phyloP scores from a whole-genome alignment of 2,888 invertebrate species.

The Drosophila atroscutellata region DNA sequence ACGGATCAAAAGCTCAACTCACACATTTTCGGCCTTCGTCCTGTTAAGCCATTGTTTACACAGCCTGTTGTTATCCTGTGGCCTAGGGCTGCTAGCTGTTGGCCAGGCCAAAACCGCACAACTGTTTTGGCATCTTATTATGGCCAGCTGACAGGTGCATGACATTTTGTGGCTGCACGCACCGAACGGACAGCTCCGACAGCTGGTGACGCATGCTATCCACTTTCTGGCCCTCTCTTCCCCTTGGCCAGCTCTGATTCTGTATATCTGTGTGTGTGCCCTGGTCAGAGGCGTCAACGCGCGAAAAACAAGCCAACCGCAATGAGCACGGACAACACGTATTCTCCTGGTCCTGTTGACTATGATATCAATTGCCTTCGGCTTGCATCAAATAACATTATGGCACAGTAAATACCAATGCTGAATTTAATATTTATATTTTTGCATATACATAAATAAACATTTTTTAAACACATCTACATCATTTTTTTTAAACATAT shows the following conservation, averaged over 20 bases:
- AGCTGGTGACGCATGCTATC: constrained; percentile 47
- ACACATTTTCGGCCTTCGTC: constrained; percentile 1
- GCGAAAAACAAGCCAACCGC: constrained; percentile 60
- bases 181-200: constrained; percentile 52
- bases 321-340: constrained; percentile 34
- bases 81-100: constrained; percentile 35
- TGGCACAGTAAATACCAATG: constrained; percentile 58
- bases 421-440: constrained; percentile 41
- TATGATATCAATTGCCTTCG: constrained; percentile 63
- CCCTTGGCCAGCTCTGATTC: constrained; percentile 5
- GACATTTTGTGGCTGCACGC: constrained; percentile 78
- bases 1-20: constrained; percentile 17
- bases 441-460: constrained; percentile 11
- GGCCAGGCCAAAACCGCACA: constrained; percentile 71
- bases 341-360: constrained; percentile 14
- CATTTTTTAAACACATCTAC: constrained; percentile 18
- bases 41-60: constrained; percentile 14
- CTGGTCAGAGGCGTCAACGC: constrained; percentile 54
- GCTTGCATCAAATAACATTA: constrained; percentile 63
- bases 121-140: constrained; percentile 82
- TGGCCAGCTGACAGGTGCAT: constrained; percentile 76
- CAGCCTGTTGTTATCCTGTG: constrained; percentile 43
- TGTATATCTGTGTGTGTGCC: background rate
- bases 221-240: background rate
- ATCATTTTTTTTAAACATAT: constrained; percentile 20